Base-by-base conservation (phyloP, 2,113 vertebrate genomes). In the Sialia sialis region DNA sequence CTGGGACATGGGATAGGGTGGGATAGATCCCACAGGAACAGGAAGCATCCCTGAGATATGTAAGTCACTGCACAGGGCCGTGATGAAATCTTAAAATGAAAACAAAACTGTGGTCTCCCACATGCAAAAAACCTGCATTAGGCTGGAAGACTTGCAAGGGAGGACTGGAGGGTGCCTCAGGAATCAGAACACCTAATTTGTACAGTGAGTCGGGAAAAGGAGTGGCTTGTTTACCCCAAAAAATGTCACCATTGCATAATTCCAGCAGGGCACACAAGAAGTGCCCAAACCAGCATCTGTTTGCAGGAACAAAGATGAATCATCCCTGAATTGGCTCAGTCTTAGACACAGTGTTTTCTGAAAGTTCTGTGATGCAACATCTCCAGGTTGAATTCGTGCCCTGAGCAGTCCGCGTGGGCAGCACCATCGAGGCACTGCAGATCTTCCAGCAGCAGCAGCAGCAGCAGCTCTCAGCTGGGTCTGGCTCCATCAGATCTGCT, bases 281-380 rank as follows among this genome's bases (percentile, higher is more conserved):
- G 90, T 78, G 78, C 78, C 88, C 88, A 78, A 93, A 92, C 88
- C 85, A 94, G 94, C 85, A 93, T 55, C 74, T 94, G 78, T 87
- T 90, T 92, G 93, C 66, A 85, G 49, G 78, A 94, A 66, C 64
- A 82, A 78, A 75, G 82, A 89, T 96, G 92, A 96, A 94, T 94
- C 92, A 95, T 22, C n/a, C 30, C 55, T 62, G 68, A 64, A 69
- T 5, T 77, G 84, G 84, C 68, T 93, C 59, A n/a, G 51, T 55
- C 78, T 72, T 63, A 67, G 78, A 46, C 55, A 82, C 78, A 72
- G 30, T 26, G 66, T 56, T 92, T 82, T 52, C 78, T 91, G 48
- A 68, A 90, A 91, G 89, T 44, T 81, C 69, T 87, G 69, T 95
- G 93, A 84, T 48, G 92, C 64, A 95, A 93, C 85, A 75, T 30